These are phyloP conservation scores for Acromyrmex echinatior DNA, from an alignment of 1,140 invertebrate genomes.

Conservation along the genomic window DNA sequence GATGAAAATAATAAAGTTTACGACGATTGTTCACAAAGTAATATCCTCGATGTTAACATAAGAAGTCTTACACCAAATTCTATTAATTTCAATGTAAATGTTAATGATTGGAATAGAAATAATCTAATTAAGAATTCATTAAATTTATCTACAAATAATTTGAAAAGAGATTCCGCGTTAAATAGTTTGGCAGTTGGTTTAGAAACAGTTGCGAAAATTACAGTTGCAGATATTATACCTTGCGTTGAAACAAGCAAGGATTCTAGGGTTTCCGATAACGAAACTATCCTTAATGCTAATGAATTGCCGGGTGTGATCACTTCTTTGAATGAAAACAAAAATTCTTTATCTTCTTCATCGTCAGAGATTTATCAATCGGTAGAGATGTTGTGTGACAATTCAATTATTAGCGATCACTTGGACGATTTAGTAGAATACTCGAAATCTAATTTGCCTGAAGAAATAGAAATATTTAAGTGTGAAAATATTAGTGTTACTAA, in stretches of 20 bases:
- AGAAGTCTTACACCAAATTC: slow-evolving; percentile 4
- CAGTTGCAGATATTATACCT: slow-evolving; percentile 75
- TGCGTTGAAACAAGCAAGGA: slow-evolving; percentile 44
- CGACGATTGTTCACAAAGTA: slow-evolving; percentile 1
- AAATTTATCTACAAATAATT: slow-evolving; percentile 6
- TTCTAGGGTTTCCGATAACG: slow-evolving; percentile 35
- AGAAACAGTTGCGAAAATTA: slow-evolving; percentile 63
- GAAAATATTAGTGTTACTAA: slow-evolving; percentile 25
- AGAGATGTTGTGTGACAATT: slow-evolving; percentile 38
- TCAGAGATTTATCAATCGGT: slow-evolving; percentile 64
- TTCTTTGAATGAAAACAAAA: slow-evolving; percentile 75
- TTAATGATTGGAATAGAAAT: not conserved
- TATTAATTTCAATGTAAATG: slow-evolving; percentile 10
- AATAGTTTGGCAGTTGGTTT: not conserved
- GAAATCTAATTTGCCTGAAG: slow-evolving; percentile 10
- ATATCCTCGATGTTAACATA: not conserved
- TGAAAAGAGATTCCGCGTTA: not conserved
- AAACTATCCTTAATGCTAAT: slow-evolving; percentile 59
- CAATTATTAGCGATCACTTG: not conserved
- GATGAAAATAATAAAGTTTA: not conserved
- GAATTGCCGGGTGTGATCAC: slow-evolving; percentile 81
- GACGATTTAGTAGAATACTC: not conserved
- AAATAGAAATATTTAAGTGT: not conserved
- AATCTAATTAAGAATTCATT: not conserved
- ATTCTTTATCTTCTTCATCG: slow-evolving; percentile 65